Percentiles rank a stretch among this genome's conserved stretches.
Conservation (phyloP, 2,113 vertebrate species). For the Chaetodon auriga region DNA sequence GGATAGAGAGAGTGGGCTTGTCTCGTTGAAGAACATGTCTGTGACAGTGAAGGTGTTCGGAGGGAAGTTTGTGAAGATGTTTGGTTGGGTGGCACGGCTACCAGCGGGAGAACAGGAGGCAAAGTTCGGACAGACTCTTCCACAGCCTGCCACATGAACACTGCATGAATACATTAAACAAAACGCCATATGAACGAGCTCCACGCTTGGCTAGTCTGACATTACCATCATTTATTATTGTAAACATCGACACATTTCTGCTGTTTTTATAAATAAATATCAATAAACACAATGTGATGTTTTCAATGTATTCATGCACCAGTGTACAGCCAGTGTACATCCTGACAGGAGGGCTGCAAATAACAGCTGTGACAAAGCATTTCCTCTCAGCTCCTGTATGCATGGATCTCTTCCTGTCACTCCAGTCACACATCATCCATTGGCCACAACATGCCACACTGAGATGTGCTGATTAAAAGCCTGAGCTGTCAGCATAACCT, state of each 20-base stretch:
- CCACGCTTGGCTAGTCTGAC: neutral
- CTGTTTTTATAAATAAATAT: constrained; percentile 8
- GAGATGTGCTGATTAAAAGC: constrained; percentile 81
- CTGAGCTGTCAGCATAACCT: constrained; percentile 61
- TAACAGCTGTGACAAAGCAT: constrained; percentile 70
- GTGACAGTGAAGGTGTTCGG: constrained; percentile 25
- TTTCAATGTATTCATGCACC: constrained; percentile 44
- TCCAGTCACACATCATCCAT: constrained; percentile 63
- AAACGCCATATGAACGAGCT: neutral
- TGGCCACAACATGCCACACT: constrained; percentile 69
- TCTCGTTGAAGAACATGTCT: constrained; percentile 28
- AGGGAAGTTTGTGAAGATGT: constrained; percentile 4
- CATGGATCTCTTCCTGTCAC: constrained; percentile 69
- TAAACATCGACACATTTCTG: neutral
- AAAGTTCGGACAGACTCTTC: neutral
- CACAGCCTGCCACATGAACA: neutral
- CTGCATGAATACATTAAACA: neutral
- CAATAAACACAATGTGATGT: constrained; percentile 35
- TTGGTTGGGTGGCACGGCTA: neutral
- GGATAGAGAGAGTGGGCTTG: neutral
- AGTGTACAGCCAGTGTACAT: constrained; percentile 34
- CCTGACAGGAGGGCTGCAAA: constrained; percentile 53
- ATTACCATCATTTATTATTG: neutral
- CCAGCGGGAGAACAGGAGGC: neutral
- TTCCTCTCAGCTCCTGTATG: constrained; percentile 52